Evolutionary conservation across 2,888 invertebrate genomes (phyloP).

Genomic region (Acrobeloides nanus): DNA sequence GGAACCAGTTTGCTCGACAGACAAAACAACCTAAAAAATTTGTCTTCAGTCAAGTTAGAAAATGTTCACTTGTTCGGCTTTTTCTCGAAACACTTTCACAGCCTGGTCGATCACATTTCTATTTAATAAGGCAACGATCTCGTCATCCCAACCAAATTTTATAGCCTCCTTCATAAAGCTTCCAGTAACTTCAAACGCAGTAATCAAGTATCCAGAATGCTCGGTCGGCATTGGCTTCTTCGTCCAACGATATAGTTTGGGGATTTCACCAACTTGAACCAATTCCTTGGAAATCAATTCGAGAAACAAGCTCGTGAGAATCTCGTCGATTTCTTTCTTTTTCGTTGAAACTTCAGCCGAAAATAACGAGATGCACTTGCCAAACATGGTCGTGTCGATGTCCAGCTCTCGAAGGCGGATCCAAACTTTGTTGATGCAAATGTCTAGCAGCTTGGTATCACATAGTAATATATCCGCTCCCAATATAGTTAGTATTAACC

Average conservation of each 20-base stretch:
- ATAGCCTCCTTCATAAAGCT: constrained; percentile 11
- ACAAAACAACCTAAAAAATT: constrained; percentile 35
- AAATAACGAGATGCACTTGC: constrained; percentile 26
- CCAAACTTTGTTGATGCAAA: constrained; percentile 16
- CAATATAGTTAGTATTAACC: constrained; percentile 4
- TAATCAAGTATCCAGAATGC: constrained; percentile 65
- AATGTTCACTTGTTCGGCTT: constrained; percentile 19
- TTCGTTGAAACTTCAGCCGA: constrained; percentile 11
- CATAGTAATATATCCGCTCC: constrained; percentile 17
- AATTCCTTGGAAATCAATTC: constrained; percentile 1
- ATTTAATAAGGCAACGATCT: constrained; percentile 4
- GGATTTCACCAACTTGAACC: constrained; percentile 73
- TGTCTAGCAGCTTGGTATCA: constrained; percentile 20
- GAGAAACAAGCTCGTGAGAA: constrained; percentile 2
- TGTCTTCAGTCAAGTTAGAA: not conserved
- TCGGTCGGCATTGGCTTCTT: constrained; percentile 65
- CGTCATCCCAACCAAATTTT: constrained; percentile 11
- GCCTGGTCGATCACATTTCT: constrained; percentile 8
- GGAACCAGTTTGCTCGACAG: constrained; percentile 46
- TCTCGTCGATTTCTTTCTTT: constrained; percentile 9
- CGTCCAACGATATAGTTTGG: constrained; percentile 57
- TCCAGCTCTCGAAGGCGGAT: constrained; percentile 23
- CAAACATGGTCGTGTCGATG: constrained; percentile 36
- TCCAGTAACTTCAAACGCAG: constrained; percentile 13
- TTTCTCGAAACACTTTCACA: constrained; percentile 14